These are phyloP conservation scores for Drosophila aldrichi DNA, from an alignment of 2,888 invertebrate genomes.

Conservation along the genomic window DNA sequence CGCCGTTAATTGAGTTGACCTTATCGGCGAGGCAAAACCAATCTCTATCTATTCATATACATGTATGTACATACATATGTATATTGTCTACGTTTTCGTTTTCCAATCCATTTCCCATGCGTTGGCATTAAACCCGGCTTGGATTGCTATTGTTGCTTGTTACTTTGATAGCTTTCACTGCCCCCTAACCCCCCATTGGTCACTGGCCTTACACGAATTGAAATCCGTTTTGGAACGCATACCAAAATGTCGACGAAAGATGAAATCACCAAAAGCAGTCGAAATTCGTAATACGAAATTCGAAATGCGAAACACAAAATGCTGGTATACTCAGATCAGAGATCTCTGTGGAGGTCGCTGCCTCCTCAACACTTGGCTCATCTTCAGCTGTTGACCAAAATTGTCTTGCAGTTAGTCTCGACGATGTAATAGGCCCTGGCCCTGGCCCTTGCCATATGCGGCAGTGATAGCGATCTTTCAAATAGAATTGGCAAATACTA, in stretches of 20 bases:
- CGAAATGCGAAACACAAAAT: slow-evolving; percentile 5
- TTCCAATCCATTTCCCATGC: slow-evolving; percentile 43
- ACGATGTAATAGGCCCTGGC: slow-evolving; percentile 50
- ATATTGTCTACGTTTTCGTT: slow-evolving; percentile 34
- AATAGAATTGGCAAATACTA: slow-evolving; percentile 53
- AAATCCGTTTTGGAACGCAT: slow-evolving; percentile 35
- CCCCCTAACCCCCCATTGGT: slow-evolving; percentile 23
- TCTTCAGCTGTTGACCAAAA: slow-evolving; percentile 46
- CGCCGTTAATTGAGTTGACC: slow-evolving; percentile 73
- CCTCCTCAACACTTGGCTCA: slow-evolving; percentile 32
- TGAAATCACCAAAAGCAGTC: slow-evolving; percentile 46
- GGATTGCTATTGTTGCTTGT: background rate
- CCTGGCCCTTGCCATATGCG: slow-evolving; percentile 51
- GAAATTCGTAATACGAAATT: slow-evolving; percentile 3
- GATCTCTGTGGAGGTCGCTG: slow-evolving; percentile 47
- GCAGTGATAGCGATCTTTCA: slow-evolving; percentile 44
- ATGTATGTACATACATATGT: background rate
- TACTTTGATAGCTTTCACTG: slow-evolving; percentile 49
- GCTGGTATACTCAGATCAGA: slow-evolving; percentile 31
- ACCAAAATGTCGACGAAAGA: slow-evolving; percentile 20
- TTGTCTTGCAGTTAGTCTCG: slow-evolving; percentile 8
- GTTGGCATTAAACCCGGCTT: slow-evolving; percentile 17
- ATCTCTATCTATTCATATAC: slow-evolving; percentile 4
- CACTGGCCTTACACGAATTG: slow-evolving; percentile 28
- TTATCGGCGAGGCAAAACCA: slow-evolving; percentile 51